Conservation (phyloP, 2,888 invertebrate species). For the Ectropis crepuscularia region DNA sequence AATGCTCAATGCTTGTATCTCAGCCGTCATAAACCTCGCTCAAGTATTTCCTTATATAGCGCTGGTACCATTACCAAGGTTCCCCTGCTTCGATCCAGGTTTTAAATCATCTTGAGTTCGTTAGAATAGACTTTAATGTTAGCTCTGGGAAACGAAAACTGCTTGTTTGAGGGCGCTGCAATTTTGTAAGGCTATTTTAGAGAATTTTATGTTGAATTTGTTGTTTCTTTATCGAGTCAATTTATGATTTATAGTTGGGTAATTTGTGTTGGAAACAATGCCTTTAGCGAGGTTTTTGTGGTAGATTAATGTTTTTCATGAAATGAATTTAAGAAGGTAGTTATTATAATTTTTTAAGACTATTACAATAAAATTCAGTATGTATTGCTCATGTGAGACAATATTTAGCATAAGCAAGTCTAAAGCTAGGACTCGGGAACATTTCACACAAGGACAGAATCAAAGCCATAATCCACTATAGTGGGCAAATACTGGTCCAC, state of each 20-base stretch:
- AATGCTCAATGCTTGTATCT: not conserved
- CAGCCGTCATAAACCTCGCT: constrained; percentile 3
- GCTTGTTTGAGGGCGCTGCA: constrained; percentile 25
- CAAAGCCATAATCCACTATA: no score
- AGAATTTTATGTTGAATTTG: not conserved
- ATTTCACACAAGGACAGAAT: no score
- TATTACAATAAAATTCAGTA: no score
- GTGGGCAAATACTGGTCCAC: no score
- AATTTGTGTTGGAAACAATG: not conserved
- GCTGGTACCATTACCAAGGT: constrained; percentile 62
- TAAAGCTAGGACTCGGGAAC: no score
- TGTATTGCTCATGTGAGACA: no score
- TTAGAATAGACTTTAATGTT: constrained; percentile 60
- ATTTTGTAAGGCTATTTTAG: constrained; percentile 13
- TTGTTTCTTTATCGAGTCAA: not conserved
- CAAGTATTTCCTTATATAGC: constrained; percentile 1
- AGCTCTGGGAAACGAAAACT: constrained; percentile 47
- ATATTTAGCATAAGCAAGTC: no score
- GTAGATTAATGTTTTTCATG: no score
- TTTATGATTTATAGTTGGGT: not conserved
- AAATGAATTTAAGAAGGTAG: no score
- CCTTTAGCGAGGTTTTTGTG: constrained; percentile 36
- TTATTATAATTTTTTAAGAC: no score
- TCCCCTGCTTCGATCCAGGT: constrained; percentile 53
- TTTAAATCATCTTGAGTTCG: constrained; percentile 64